These are phyloP conservation scores for Notechis scutatus DNA, from an alignment of 2,113 vertebrate species.

Conservation along the genomic window DNA sequence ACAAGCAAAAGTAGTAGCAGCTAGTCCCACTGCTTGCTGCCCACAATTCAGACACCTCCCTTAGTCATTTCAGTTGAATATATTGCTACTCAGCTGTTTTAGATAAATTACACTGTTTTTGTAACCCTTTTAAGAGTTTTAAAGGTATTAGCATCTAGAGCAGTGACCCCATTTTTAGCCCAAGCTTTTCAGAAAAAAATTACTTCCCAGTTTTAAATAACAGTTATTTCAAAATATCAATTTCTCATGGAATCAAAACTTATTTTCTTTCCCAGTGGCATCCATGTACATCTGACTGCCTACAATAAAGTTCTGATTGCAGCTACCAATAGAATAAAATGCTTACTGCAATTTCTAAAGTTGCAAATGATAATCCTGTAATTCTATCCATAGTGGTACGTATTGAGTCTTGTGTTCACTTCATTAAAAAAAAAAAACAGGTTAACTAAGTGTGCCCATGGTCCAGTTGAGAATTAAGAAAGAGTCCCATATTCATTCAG, in stretches of 20 bases:
- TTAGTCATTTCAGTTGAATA: neutral
- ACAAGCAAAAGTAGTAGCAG: neutral
- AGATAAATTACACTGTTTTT: neutral
- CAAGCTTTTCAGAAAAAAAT: neutral
- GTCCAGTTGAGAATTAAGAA: neutral
- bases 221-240: neutral
- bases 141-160: neutral
- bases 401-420: neutral
- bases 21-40: neutral
- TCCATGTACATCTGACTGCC: neutral
- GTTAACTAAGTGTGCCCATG: neutral
- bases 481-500: neutral
- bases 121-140: neutral
- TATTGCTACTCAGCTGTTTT: neutral
- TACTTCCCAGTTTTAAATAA: neutral
- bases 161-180: neutral
- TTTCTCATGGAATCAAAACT: neutral
- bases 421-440: neutral
- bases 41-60: neutral
- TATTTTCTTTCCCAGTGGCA: neutral
- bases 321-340: neutral
- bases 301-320: neutral
- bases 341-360: neutral
- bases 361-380: neutral
- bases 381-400: neutral